These are phyloP conservation scores for Phataginus tetradactyla DNA, from an alignment of 2,797 vertebrate species.

Conservation along the genomic window DNA sequence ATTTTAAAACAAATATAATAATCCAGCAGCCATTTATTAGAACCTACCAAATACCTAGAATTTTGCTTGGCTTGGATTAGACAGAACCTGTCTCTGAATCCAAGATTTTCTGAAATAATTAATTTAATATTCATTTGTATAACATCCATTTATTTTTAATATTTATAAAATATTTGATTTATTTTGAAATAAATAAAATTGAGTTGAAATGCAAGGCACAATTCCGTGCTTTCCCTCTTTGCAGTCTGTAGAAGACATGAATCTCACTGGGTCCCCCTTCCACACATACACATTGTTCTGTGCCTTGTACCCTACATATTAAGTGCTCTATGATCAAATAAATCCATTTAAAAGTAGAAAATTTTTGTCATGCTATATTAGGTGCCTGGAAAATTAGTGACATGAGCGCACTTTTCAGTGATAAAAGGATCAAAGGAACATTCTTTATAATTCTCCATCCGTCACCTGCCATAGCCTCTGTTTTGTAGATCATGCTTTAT, in stretches of 20 bases:
- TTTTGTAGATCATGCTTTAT: not conserved
- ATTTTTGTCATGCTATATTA: not conserved
- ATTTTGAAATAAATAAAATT: conserved; percentile 37
- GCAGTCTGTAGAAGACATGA: not conserved
- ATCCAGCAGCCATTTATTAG: not conserved
- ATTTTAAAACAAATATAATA: not conserved
- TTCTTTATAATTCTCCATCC: not conserved
- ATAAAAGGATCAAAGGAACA: conserved; percentile 1
- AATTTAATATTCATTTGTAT: not conserved
- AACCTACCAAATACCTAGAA: not conserved
- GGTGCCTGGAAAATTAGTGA: not conserved
- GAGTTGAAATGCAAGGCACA: conserved; percentile 10
- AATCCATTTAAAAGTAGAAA: not conserved
- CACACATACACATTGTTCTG: accelerated
- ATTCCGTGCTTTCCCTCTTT: not conserved
- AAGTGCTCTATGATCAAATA: not conserved
- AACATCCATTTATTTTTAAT: not conserved
- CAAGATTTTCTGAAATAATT: conserved; percentile 36
- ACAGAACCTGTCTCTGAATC: not conserved
- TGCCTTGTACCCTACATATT: not conserved
- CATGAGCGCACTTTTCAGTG: not conserved
- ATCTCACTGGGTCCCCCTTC: not conserved
- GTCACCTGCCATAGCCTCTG: not conserved
- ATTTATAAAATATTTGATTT: not conserved
- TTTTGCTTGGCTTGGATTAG: not conserved